These are phyloP conservation scores for Zoanthus gigantus DNA, from an alignment of 92 coral and sea anemone species.

Conservation along the genomic window DNA sequence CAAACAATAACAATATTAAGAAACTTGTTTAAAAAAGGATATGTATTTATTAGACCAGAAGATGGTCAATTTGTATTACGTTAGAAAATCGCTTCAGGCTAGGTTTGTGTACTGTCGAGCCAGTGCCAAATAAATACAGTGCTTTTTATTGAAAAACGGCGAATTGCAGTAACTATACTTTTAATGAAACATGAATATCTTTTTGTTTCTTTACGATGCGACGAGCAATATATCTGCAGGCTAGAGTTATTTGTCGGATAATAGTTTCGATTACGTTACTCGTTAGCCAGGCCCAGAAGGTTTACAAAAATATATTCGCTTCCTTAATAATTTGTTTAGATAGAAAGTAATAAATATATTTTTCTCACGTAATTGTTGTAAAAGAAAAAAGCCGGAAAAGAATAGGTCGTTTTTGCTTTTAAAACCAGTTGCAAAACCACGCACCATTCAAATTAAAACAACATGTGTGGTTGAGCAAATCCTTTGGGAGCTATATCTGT, in stretches of 20 bases:
- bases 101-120: background rate
- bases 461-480: background rate
- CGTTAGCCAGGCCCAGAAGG: background rate
- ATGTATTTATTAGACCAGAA: background rate
- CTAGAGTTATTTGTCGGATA: background rate
- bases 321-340: background rate
- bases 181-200: background rate
- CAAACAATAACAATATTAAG: background rate
- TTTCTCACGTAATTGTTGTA: background rate
- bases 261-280: background rate
- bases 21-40: background rate
- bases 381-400: background rate
- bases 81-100: background rate
- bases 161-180: background rate
- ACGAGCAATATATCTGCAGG: background rate
- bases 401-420: too few species aligned
- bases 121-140: background rate
- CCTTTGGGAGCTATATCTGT: background rate
- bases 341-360: background rate
- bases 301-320: background rate
- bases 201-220: background rate
- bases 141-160: background rate
- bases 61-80: background rate
- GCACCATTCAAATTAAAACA: conserved; percentile 4
- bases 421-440: background rate